These are phyloP conservation scores for Drosophila austrosaltans DNA, from an alignment of 2,888 invertebrate species.

Conservation along the genomic window DNA sequence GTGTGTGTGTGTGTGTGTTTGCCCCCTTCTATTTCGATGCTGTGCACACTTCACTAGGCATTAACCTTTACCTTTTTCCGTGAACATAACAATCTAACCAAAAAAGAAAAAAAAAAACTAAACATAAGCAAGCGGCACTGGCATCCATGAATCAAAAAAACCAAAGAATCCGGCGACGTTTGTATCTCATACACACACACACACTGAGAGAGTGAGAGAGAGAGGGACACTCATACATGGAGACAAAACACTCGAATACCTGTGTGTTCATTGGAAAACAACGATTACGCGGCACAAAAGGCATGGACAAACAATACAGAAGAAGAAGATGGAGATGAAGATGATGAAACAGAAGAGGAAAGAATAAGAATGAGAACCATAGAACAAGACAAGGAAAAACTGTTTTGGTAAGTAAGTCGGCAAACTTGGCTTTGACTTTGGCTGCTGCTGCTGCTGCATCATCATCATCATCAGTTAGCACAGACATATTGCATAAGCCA, in stretches of 20 bases:
- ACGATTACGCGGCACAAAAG: slow-evolving; percentile 78
- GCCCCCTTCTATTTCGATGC: slow-evolving; percentile 55
- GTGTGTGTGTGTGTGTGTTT: slow-evolving; percentile 18
- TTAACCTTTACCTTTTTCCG: slow-evolving; percentile 69
- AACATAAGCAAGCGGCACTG: slow-evolving; percentile 34
- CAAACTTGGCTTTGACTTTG: slow-evolving; percentile 44
- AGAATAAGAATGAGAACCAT: slow-evolving; percentile 28
- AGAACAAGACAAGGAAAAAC: slow-evolving; percentile 38
- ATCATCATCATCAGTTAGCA: slow-evolving; percentile 40
- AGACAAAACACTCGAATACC: slow-evolving; percentile 40
- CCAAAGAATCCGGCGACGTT: slow-evolving; percentile 70
- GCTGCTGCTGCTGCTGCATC: slow-evolving; percentile 43
- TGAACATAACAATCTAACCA: slow-evolving; percentile 58
- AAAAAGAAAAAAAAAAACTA: slow-evolving; percentile 19
- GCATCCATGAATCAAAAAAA: slow-evolving; percentile 70
- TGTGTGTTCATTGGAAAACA: slow-evolving; percentile 74
- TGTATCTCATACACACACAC: slow-evolving; percentile 59
- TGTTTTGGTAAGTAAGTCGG: slow-evolving; percentile 54
- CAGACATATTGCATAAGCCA: slow-evolving; percentile 62
- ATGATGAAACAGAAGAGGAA: slow-evolving; percentile 12
- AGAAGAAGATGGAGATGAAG: not conserved
- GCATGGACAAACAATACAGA: slow-evolving; percentile 68
- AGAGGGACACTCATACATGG: not conserved
- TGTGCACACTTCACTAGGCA: slow-evolving; percentile 77
- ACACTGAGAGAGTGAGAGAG: not conserved